Percentiles rank a stretch among this genome's conserved stretches.
Evolutionary conservation across 2,888 invertebrate species (phyloP).

Genomic region (Acanthopleura granulata): DNA sequence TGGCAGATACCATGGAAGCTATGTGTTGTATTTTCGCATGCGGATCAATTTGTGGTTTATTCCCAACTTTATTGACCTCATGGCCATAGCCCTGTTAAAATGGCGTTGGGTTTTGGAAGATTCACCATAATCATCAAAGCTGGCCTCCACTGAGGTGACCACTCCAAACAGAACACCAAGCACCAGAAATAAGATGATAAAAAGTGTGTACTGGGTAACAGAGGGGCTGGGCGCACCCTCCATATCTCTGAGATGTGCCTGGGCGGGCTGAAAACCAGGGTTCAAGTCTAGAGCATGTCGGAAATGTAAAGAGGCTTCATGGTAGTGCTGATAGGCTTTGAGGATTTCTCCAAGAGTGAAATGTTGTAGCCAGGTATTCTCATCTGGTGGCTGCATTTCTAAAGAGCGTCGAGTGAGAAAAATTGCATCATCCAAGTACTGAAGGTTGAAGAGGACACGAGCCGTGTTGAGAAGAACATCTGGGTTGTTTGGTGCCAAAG

Average conservation of each 20-base stretch:
- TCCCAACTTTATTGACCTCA: constrained; percentile 79
- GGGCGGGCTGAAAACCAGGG: constrained; percentile 87
- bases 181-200: constrained; percentile 89
- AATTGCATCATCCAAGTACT: constrained; percentile 91
- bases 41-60: constrained; percentile 67
- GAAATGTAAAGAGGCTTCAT: constrained; percentile 87
- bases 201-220: constrained; percentile 86
- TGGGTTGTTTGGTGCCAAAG: constrained; percentile 87
- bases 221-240: constrained; percentile 84
- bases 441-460: constrained; percentile 85
- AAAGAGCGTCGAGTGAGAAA: constrained; percentile 87
- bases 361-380: constrained; percentile 92
- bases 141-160: constrained; percentile 79
- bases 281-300: constrained; percentile 85
- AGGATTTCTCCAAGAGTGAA: constrained; percentile 92
- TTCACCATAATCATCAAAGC: constrained; percentile 59
- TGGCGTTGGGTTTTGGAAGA: constrained; percentile 80
- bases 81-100: constrained; percentile 90
- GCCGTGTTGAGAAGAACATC: constrained; percentile 88
- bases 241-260: constrained; percentile 84
- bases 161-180: constrained; percentile 83
- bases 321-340: constrained; percentile 90
- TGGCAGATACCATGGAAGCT: background rate
- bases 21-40: constrained; percentile 48
- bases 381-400: constrained; percentile 86